phyloP scores from a whole-genome alignment of 1,140 invertebrate genomes.

The Phymorhynchus buccinoides region DNA sequence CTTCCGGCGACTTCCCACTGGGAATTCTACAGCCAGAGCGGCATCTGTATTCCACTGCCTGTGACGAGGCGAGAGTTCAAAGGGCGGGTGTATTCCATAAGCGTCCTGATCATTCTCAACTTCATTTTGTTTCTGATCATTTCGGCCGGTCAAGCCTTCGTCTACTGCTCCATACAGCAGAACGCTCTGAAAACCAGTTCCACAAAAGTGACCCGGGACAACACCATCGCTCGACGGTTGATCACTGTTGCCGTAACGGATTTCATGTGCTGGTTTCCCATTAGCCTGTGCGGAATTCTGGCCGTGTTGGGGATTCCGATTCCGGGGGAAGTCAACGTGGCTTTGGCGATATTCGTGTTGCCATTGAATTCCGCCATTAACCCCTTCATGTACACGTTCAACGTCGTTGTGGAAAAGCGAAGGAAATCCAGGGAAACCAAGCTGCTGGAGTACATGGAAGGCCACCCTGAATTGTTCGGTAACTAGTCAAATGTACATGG shows the following conservation, averaged over 20 bases:
- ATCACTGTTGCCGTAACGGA: neutral
- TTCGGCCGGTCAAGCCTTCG: neutral
- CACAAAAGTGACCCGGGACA: neutral
- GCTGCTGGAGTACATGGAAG: neutral
- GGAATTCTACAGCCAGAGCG: constrained; percentile 53
- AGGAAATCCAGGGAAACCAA: neutral
- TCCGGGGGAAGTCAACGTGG: constrained; percentile 3
- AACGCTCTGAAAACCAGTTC: neutral
- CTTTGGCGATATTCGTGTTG: neutral
- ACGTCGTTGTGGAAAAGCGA: neutral
- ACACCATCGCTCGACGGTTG: neutral
- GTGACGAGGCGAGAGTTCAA: constrained; percentile 35
- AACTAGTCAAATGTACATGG: too few relatives aligned
- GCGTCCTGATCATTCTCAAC: constrained; percentile 7
- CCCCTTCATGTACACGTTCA: neutral
- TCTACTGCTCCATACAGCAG: neutral
- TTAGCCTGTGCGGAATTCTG: neutral
- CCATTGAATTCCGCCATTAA: constrained; percentile 2
- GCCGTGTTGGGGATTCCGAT: neutral
- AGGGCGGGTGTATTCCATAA: constrained; percentile 48
- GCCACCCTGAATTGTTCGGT: too few relatives aligned
- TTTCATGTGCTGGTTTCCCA: constrained; percentile 25
- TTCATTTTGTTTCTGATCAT: neutral
- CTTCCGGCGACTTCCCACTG: constrained; percentile 30
- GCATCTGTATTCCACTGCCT: constrained; percentile 53